These are phyloP conservation scores for Anhinga anhinga DNA, from an alignment of 2,113 vertebrate genomes.

Conservation along the genomic window DNA sequence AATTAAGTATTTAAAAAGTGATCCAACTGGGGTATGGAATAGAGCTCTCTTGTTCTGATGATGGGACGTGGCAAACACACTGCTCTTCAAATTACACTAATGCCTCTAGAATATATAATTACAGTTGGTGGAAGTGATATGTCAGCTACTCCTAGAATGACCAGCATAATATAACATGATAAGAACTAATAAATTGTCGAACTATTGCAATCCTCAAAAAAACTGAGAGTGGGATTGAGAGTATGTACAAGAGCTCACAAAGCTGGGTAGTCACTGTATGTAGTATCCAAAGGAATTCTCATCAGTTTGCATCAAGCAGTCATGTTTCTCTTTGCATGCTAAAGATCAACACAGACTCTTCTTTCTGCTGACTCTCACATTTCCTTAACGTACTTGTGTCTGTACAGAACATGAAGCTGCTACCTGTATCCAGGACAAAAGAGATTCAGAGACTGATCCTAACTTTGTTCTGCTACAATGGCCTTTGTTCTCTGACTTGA, in stretches of 20 bases:
- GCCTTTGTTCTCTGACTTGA: not conserved
- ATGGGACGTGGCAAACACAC: not conserved
- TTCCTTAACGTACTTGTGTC: not conserved
- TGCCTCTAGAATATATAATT: not conserved
- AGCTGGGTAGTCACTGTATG: not conserved
- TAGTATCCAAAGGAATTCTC: not conserved
- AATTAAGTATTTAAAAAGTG: not conserved
- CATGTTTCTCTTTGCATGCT: not conserved
- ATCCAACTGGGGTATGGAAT: not conserved
- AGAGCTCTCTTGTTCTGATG: not conserved
- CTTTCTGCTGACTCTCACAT: not conserved
- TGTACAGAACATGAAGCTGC: not conserved
- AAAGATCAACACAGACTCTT: not conserved
- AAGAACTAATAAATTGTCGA: not conserved
- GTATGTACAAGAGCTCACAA: not conserved
- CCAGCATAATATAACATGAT: not conserved
- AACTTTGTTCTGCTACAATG: not conserved
- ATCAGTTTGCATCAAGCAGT: not conserved
- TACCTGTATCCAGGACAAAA: not conserved
- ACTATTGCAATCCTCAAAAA: not conserved
- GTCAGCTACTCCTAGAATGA: not conserved
- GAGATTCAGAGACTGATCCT: not conserved
- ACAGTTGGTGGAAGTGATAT: not conserved
- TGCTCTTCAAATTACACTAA: not conserved
- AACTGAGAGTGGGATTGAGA: not conserved